Evolutionary conservation across 1,140 invertebrate species (phyloP), one percentile per base, ranked within the genome.

Genomic region (Amyelois transitella): DNA sequence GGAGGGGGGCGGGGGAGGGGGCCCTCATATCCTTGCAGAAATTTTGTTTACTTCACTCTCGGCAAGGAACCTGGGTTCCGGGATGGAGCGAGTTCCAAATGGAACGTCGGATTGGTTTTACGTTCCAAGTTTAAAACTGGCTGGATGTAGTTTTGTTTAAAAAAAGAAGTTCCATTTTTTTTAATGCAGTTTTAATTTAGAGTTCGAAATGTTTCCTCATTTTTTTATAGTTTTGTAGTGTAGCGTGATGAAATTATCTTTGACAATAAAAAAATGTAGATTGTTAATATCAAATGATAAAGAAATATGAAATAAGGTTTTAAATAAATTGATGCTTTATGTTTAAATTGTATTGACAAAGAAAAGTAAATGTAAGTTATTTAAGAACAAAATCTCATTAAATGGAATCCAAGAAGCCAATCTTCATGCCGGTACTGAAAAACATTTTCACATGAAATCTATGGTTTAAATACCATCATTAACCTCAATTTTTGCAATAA

Each of bases 21-120:
- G 66, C 69, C 69, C 77, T 81, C 78, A 83, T 81, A 84, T 84
- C 80, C 83, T 86, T 84, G 76, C 75, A 86, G 81, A 81, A 86
- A 84, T 81, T 84, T 86, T 83, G 83, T 86, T 86, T 85, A 84
- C 81, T 79, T 84, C 79, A 75, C 77, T 75, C 77, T 81, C 72
- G 71, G 70, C 75, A 84, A 84, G 81, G 81, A 84, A 76, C 70
- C 69, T 65, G 67, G 69, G 66, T 71, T 79, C 77, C 74, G 77
- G 82, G 74, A 81, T 48, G 20, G 17, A 77, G 68, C 43, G 54
- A 55, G 53, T 74, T 64, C 65, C 76, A 82, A 78, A 76, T 77
- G 73, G 77, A 81, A 80, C 78, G 59, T 57, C 74, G 75, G 70
- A 84, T 82, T 81, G 75, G 71, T 73, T 75, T 73, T 69, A 62